Percentiles rank a stretch among this genome's conserved stretches.
Evolutionary conservation across 1,140 invertebrate species (phyloP).

Genomic region (Bombus affinis): DNA sequence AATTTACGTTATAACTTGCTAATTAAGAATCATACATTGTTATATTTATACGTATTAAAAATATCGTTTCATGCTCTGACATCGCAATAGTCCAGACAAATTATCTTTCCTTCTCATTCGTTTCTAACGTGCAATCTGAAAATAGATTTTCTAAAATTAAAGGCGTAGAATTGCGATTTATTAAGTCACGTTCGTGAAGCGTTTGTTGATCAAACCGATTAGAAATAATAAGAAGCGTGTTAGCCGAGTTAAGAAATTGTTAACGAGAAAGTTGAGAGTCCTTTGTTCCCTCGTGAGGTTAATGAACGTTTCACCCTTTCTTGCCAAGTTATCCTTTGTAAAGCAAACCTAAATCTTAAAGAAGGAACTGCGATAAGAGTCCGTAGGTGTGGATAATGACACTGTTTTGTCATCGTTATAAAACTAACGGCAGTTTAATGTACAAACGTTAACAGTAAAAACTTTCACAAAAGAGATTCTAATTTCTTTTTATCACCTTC

Average conservation of each 20-base stretch:
- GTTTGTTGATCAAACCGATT: neutral
- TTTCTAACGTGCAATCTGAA: neutral
- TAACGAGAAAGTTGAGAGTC: neutral
- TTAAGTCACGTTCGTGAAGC: too few species aligned
- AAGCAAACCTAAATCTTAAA: conserved; percentile 5
- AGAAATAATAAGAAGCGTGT: neutral
- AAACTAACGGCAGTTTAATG: neutral
- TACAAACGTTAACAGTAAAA: neutral
- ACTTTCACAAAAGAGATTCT: neutral
- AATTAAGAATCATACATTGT: neutral
- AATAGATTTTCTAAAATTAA: neutral
- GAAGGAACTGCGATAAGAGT: neutral
- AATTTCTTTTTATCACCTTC: conserved; percentile 15
- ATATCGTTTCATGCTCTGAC: neutral
- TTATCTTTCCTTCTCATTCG: neutral
- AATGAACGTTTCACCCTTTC: neutral
- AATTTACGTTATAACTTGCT: too few species aligned
- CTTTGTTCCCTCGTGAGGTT: neutral
- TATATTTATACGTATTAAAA: neutral
- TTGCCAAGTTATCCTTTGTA: neutral
- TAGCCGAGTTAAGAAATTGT: neutral
- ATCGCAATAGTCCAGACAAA: neutral
- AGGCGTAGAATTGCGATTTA: neutral
- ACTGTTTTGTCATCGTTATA: neutral
- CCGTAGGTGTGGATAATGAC: neutral